Conservation (phyloP, 2,888 invertebrate genomes). For the Coelinius sp. region DNA sequence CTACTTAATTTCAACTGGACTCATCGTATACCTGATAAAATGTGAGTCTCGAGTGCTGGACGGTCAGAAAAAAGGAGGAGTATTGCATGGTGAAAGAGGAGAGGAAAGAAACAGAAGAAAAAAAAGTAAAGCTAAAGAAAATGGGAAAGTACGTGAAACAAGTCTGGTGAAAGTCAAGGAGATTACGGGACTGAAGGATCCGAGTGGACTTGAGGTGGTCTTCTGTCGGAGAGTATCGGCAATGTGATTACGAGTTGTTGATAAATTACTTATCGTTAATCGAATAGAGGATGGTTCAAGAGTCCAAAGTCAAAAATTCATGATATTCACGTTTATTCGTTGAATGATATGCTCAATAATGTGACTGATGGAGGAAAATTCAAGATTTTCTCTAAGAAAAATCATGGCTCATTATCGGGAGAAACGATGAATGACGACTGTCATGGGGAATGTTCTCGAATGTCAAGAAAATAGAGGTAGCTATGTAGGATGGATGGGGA, state of each 20-base stretch:
- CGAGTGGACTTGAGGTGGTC: conserved; percentile 22
- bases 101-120: conserved; percentile 2
- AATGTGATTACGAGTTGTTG: conserved; percentile 39
- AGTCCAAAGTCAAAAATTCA: conserved; percentile 13
- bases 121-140: background rate
- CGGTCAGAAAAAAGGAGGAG: conserved; percentile 23
- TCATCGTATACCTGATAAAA: conserved; percentile 31
- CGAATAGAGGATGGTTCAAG: conserved; percentile 39
- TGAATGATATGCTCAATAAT: too few relatives aligned
- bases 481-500: too few relatives aligned
- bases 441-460: too few relatives aligned
- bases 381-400: too few relatives aligned
- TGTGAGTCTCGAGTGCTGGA: conserved; percentile 7
- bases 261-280: conserved; percentile 46
- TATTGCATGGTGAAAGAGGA: background rate
- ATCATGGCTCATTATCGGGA: too few relatives aligned
- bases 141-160: conserved; percentile 16
- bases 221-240: conserved; percentile 36
- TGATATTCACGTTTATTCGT: background rate
- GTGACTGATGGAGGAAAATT: too few relatives aligned
- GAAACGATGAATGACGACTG: too few relatives aligned
- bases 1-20: conserved; percentile 26
- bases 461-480: too few relatives aligned
- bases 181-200: conserved; percentile 32
- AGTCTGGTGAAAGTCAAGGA: conserved; percentile 35